Base-by-base conservation (phyloP, 1,140 invertebrate genomes). In the Halictus rubicundus region DNA sequence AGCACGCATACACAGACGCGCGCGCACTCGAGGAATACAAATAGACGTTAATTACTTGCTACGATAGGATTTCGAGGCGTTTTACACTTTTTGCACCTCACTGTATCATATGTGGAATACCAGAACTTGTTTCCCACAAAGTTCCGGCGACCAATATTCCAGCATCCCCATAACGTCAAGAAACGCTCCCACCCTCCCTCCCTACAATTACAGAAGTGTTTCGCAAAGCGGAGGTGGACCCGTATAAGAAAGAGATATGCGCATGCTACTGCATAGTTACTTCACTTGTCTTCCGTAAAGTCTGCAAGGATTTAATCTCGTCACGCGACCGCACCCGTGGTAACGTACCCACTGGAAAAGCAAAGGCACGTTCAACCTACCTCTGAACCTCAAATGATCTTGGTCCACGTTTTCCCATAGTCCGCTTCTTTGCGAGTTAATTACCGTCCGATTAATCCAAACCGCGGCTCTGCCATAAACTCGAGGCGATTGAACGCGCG, bases 191-290 rank as follows among this genome's bases (percentile, higher is more conserved):
- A n/a, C n/a, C n/a, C n/a, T n/a, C n/a, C n/a, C n/a, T n/a, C n/a
- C 52, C 49, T 5, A 2, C 21, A 16, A n/a, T 76, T 49, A 27
- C 46, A 52, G 52, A 72, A 46, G 60, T 70, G 69, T 68, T 76
- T 81, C 37, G 21, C n/a, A 85, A 85, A 85, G 78, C 83, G 82
- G 82, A 81, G 84, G 82, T 84, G 82, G 42, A 81, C 68, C 83
- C 82, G 82, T 81, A 72, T 3, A 84, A 52, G n/a, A n/a, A 70
- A 81, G 63, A 81, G 54, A 80, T 81, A 70, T 74, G 68, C 74
- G 84, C 84, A 85, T 85, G 84, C 68, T 70, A 73, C 49, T 75
- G 82, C 79, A 85, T 70, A 85, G 39, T 78, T 74, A 84, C 77
- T 81, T 76, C 68, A 85, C 71, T 25, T 85, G 59, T 86, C 70